A percentile compares a stretch with the other conserved stretches of the same genome.
Conservation (phyloP, 2,888 invertebrate genomes). For the Sesia apiformis region DNA sequence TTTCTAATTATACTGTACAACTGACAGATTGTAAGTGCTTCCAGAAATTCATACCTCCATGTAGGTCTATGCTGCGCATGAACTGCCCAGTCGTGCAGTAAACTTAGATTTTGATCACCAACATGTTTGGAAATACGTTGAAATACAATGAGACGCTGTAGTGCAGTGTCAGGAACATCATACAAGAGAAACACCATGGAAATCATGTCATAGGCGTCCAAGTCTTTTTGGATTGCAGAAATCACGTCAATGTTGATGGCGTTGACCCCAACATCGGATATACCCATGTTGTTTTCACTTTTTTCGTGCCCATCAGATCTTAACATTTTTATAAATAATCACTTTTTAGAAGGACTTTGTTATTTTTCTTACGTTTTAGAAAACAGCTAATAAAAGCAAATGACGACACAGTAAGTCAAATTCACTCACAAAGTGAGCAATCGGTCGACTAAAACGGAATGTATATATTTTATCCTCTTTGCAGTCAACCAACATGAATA, state of each 20-base stretch:
- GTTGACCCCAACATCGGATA: no score
- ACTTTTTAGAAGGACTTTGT: no score
- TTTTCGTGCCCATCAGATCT: no score
- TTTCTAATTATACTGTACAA: constrained; percentile 45
- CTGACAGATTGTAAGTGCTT: constrained; percentile 53
- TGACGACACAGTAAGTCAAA: no score
- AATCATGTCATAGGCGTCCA: constrained; percentile 46
- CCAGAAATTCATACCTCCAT: constrained; percentile 59
- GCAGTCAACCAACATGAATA: no score
- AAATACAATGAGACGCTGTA: constrained; percentile 46
- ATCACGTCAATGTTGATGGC: constrained; percentile 29
- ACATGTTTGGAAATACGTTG: constrained; percentile 41
- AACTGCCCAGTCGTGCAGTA: constrained; percentile 53
- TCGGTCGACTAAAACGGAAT: no score
- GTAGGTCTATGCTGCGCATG: constrained; percentile 34
- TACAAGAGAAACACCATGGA: constrained; percentile 60
- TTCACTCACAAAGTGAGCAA: no score
- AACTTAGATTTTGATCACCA: constrained; percentile 31
- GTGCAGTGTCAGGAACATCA: constrained; percentile 51
- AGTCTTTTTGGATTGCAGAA: constrained; percentile 47
- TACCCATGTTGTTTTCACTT: no score
- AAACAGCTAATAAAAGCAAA: no score
- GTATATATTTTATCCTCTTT: no score
- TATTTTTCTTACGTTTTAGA: no score
- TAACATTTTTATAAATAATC: no score